Conservation (phyloP, 2,888 invertebrate species). For the Meteorus colon region DNA sequence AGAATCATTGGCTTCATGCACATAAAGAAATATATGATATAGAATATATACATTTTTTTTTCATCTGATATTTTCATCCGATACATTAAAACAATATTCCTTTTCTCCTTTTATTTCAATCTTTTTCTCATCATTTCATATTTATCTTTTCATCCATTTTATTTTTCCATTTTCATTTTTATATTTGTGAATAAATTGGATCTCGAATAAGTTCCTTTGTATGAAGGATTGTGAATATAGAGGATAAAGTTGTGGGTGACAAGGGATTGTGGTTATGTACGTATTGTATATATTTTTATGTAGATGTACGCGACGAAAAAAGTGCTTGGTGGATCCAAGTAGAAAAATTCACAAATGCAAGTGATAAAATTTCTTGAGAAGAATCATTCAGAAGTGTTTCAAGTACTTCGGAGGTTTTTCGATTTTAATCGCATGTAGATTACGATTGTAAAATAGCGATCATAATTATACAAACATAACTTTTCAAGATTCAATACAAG, state of each 20-base stretch:
- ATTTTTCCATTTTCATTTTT: conserved; percentile 10
- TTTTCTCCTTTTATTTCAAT: not conserved
- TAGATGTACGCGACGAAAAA: not conserved
- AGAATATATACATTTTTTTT: not conserved
- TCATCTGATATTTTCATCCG: not conserved
- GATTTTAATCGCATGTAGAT: too few species aligned
- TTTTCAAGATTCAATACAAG: too few species aligned
- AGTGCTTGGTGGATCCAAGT: not conserved
- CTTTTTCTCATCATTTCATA: conserved; percentile 4
- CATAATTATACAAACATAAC: too few species aligned
- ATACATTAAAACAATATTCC: not conserved
- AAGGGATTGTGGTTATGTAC: not conserved
- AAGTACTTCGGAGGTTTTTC: too few species aligned
- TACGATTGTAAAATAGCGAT: too few species aligned
- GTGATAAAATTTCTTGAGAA: not conserved
- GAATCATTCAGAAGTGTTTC: too few species aligned
- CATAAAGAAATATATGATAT: not conserved
- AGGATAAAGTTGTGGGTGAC: conserved; percentile 5
- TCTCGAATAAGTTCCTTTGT: conserved; percentile 24
- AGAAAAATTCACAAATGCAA: conserved; percentile 16
- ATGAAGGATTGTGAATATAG: conserved; percentile 11
- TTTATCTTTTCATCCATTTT: not conserved
- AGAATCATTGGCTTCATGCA: not conserved
- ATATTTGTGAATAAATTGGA: conserved; percentile 21
- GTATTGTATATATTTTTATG: not conserved